These are phyloP conservation scores for Plebejus anna DNA, from an alignment of 2,888 invertebrate species.

Conservation along the genomic window DNA sequence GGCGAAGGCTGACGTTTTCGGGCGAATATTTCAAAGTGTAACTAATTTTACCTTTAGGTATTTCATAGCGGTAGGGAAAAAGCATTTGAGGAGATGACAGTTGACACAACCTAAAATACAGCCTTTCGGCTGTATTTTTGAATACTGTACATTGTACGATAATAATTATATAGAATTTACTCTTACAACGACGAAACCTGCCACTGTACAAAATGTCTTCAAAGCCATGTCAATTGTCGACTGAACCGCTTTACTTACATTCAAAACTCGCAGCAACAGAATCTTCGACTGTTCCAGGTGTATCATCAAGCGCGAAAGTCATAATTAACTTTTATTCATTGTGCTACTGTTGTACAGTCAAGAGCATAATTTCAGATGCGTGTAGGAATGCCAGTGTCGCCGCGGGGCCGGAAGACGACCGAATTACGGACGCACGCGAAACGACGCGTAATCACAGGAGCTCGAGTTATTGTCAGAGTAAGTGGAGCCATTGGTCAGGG, in stretches of 20 bases:
- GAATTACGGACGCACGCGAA: slow-evolving; percentile 57
- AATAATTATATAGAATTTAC: not conserved
- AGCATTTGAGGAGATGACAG: not conserved
- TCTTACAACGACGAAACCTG: not conserved
- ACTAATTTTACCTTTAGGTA: not conserved
- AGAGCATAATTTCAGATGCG: slow-evolving; percentile 43
- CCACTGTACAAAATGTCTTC: not conserved
- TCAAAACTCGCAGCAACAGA: not conserved
- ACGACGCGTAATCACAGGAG: slow-evolving; percentile 49
- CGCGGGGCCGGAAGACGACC: slow-evolving; percentile 62
- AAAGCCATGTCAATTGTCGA: not conserved
- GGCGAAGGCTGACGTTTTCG: not conserved
- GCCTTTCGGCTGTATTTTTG: not conserved
- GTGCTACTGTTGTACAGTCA: slow-evolving; percentile 36
- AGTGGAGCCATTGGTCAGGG: slow-evolving; percentile 19
- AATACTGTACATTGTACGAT: not conserved
- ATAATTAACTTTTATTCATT: slow-evolving; percentile 22
- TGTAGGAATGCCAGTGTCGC: slow-evolving; percentile 55
- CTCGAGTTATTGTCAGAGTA: slow-evolving; percentile 32
- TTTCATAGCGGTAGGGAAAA: not conserved
- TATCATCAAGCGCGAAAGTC: not conserved
- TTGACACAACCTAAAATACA: not conserved
- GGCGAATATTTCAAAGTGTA: not conserved
- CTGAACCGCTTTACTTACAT: not conserved
- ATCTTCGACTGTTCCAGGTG: slow-evolving; percentile 2